Evolutionary conservation across 2,113 vertebrate species (phyloP).

Genomic region (Chionomys nivalis): DNA sequence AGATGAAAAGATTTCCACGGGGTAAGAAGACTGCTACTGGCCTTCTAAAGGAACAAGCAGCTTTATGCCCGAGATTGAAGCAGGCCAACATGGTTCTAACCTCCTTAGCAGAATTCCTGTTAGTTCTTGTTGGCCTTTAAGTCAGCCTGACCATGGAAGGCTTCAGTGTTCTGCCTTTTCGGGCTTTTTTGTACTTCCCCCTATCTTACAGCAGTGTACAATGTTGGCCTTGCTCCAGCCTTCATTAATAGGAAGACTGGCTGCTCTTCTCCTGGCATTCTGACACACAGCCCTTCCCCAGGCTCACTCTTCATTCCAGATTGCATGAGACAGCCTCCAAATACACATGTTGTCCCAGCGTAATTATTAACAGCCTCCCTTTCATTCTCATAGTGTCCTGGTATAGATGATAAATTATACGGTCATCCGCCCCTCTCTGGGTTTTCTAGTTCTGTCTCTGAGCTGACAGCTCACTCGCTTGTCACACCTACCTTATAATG

Average conservation of each 20-base stretch:
- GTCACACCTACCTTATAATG: slow-evolving; percentile 73
- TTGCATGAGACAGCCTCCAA: slow-evolving; percentile 45
- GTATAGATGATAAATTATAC: slow-evolving; percentile 48
- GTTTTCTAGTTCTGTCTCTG: slow-evolving; percentile 41
- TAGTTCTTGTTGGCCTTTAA: not conserved
- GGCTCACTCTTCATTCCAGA: slow-evolving; percentile 11
- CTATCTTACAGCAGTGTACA: not conserved
- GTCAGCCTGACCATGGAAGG: not conserved
- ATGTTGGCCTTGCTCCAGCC: not conserved
- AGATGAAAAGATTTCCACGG: not conserved
- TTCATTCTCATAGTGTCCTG: slow-evolving; percentile 40
- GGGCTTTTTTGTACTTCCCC: not conserved
- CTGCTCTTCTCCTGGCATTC: slow-evolving; percentile 17
- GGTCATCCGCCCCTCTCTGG: slow-evolving; percentile 46
- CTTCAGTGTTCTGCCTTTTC: not conserved
- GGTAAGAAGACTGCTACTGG: not conserved
- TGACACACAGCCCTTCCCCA: slow-evolving; percentile 26
- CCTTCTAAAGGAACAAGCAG: not conserved
- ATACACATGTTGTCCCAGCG: not conserved
- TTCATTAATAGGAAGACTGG: not conserved
- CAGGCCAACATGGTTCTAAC: not conserved
- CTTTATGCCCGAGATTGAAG: not conserved
- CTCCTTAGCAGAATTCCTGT: not conserved
- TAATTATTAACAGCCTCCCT: slow-evolving; percentile 67
- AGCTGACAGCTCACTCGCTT: slow-evolving; percentile 68